Evolutionary conservation across 2,797 vertebrate genomes (phyloP).

Genomic region (Vespertilio murinus): DNA sequence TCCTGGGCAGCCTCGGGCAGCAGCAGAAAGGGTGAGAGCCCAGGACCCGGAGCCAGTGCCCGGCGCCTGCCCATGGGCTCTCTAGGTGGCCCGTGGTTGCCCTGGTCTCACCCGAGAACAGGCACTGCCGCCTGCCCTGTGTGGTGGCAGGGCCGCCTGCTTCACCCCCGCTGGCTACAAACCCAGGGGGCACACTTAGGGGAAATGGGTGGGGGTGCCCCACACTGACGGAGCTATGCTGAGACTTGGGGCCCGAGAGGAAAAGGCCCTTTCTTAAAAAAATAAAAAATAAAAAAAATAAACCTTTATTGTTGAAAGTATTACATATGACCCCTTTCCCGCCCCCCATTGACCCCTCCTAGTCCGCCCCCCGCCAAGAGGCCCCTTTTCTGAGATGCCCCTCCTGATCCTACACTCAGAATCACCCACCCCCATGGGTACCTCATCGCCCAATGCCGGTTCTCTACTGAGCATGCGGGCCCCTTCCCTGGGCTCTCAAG

Average conservation of each 20-base stretch:
- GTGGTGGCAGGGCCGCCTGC: background rate
- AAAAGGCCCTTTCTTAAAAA: background rate
- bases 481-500: fast-evolving
- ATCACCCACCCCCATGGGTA: background rate
- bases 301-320: no score
- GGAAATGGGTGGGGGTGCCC: background rate
- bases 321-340: no score
- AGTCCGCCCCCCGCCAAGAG: no score
- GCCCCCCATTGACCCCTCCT: no score
- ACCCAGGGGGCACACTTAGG: no score
- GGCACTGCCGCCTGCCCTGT: background rate
- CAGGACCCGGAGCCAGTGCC: background rate
- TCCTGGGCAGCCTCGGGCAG: background rate
- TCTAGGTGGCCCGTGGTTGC: background rate
- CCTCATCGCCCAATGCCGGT: background rate
- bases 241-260: background rate
- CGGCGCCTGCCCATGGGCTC: background rate
- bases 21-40: no score
- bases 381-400: background rate
- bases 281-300: no score
- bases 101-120: background rate
- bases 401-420: background rate
- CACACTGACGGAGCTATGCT: background rate
- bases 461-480: background rate
- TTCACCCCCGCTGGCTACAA: background rate